A percentile compares a stretch with the other conserved stretches of the same genome.
Evolutionary conservation across 2,797 vertebrate genomes (phyloP).

Genomic region (Lagocephalus sceleratus): DNA sequence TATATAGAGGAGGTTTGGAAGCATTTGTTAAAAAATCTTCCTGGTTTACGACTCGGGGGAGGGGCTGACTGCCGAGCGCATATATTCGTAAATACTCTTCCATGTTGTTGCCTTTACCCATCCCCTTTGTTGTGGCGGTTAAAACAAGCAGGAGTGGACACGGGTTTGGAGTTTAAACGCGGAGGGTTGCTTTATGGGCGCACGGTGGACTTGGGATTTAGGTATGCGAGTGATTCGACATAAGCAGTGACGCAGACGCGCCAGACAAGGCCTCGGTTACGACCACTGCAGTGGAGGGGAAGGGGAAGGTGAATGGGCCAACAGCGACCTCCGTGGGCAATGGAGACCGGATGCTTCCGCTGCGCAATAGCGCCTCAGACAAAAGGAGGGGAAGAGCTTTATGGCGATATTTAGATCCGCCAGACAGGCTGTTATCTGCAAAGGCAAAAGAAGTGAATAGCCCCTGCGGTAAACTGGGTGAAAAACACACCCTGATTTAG

Average conservation of each 20-base stretch:
- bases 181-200: slow-evolving; percentile 1
- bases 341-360: slow-evolving; percentile 72
- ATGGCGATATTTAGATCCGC: slow-evolving; percentile 77
- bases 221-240: slow-evolving; percentile 40
- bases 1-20: slow-evolving; percentile 20
- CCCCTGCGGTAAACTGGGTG: slow-evolving; percentile 75
- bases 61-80: slow-evolving; percentile 26
- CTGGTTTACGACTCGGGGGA: slow-evolving; percentile 14
- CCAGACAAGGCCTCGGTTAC: slow-evolving; percentile 94
- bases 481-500: slow-evolving; percentile 70
- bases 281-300: slow-evolving; percentile 87
- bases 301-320: slow-evolving; percentile 76
- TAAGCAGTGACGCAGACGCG: slow-evolving; percentile 68
- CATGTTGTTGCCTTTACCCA: not conserved
- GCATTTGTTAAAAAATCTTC: slow-evolving; percentile 10
- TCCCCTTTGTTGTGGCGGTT: slow-evolving; percentile 8
- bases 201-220: slow-evolving; percentile 49
- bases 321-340: slow-evolving; percentile 82
- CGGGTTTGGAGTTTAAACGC: slow-evolving; percentile 33
- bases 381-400: slow-evolving; percentile 78
- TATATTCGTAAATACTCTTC: slow-evolving; percentile 14
- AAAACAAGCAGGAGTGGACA: slow-evolving; percentile 2
- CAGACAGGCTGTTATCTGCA: slow-evolving; percentile 78
- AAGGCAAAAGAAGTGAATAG: slow-evolving; percentile 77
- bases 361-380: slow-evolving; percentile 71